phyloP scores from a whole-genome alignment of 2,797 vertebrate species.

The Loriculus beryllinus region DNA sequence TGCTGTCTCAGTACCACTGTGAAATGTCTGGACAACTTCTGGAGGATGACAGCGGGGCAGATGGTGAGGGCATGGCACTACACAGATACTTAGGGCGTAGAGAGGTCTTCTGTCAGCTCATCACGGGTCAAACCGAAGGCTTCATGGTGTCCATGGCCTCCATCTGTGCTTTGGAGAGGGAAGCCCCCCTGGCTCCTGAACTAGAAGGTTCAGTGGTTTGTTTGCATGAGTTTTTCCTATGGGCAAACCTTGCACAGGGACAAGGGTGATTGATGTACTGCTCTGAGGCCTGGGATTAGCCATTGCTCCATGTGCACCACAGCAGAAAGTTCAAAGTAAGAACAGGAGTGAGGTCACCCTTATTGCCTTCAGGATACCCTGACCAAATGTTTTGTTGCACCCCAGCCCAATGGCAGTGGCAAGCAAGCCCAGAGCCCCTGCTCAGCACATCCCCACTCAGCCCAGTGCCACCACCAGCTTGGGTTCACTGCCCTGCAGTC shows the following conservation, averaged over 20 bases:
- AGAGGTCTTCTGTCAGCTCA: neutral
- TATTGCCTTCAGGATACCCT: neutral
- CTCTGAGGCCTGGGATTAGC: neutral
- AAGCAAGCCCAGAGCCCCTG: neutral
- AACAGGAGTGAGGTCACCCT: neutral
- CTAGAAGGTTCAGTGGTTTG: neutral
- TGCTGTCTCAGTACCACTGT: neutral
- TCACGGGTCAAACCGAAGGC: neutral
- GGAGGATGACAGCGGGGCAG: neutral
- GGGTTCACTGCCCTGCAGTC: neutral
- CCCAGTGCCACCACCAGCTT: neutral
- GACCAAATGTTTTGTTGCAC: neutral
- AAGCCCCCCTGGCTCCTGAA: neutral
- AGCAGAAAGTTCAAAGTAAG: neutral
- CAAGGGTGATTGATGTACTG: neutral
- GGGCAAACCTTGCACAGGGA: neutral
- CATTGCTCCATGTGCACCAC: neutral
- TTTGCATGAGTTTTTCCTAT: neutral
- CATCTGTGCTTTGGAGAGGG: neutral
- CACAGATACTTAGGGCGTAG: rapidly evolving
- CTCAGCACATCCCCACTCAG: neutral
- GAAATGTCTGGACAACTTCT: constrained; percentile 29
- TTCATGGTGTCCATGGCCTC: neutral
- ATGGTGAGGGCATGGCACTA: neutral
- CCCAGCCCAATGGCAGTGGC: rapidly evolving